Conservation (phyloP, 2,113 vertebrate genomes). For the Setophaga coronata region DNA sequence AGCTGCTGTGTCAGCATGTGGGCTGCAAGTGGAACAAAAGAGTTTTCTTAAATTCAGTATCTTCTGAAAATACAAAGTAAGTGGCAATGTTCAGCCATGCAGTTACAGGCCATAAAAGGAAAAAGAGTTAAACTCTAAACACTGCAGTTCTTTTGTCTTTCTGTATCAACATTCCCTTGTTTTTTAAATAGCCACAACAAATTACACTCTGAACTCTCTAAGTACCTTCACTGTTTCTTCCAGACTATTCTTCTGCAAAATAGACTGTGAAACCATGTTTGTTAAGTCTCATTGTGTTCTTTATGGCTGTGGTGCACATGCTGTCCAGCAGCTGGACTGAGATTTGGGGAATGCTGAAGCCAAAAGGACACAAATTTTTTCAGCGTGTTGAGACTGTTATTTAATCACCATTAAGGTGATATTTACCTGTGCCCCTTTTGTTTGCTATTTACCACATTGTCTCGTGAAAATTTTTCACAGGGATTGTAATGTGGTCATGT, state of each 20-base stretch:
- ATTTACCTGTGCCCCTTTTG: not conserved
- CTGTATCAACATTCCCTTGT: not conserved
- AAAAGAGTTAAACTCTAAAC: conserved; percentile 8
- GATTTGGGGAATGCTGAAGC: not conserved
- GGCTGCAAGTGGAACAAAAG: conserved; percentile 39
- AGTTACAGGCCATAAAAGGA: conserved; percentile 30
- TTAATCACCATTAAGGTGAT: not conserved
- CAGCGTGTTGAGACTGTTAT: not conserved
- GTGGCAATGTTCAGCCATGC: conserved; percentile 8
- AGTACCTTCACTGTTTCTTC: not conserved
- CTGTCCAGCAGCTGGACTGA: not conserved
- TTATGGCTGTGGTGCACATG: not conserved
- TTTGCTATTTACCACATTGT: not conserved
- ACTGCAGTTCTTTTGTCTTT: conserved; percentile 14
- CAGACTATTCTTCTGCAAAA: not conserved
- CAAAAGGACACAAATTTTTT: not conserved
- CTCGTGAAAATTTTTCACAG: not conserved
- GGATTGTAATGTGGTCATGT: not conserved
- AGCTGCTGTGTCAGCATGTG: conserved; percentile 31
- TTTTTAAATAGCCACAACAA: not conserved
- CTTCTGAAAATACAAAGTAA: conserved; percentile 20
- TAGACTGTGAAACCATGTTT: not conserved
- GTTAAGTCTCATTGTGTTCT: not conserved
- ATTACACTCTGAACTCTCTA: not conserved
- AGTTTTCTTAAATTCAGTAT: conserved; percentile 17